phyloP scores from a whole-genome alignment of 2,113 vertebrate species.

The Phalacrocorax pelagicus region DNA sequence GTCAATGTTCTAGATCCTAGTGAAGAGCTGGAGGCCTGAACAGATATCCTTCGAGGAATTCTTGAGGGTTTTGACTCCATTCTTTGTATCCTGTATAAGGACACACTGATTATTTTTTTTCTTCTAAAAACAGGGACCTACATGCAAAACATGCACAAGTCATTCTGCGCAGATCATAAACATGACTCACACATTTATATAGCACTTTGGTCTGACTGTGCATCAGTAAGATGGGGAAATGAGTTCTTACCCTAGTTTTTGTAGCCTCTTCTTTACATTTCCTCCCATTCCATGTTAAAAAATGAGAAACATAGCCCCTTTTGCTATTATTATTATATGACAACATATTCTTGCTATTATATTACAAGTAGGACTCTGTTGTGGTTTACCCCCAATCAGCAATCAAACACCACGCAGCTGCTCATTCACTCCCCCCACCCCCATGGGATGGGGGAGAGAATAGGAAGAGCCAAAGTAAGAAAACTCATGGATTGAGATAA shows the following conservation, averaged over 20 bases:
- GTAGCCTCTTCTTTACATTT: not conserved
- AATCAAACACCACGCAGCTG: too few species aligned
- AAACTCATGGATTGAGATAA: too few species aligned
- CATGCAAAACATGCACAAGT: not conserved
- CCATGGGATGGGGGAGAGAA: too few species aligned
- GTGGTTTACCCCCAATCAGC: too few species aligned
- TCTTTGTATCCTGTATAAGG: constrained; percentile 59
- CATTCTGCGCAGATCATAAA: not conserved
- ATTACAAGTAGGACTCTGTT: not conserved
- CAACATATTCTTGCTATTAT: not conserved
- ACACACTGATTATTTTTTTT: constrained; percentile 27
- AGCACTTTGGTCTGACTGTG: not conserved
- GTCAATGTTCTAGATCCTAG: constrained; percentile 69
- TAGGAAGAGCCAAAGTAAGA: too few species aligned
- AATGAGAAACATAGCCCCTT: not conserved
- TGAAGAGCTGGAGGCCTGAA: constrained; percentile 80
- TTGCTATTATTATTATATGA: not conserved
- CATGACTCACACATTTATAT: not conserved
- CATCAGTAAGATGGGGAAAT: not conserved
- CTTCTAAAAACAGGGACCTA: not conserved
- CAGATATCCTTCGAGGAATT: constrained; percentile 83
- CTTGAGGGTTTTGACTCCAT: constrained; percentile 96
- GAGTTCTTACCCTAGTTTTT: not conserved
- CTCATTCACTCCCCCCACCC: too few species aligned
- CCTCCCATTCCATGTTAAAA: not conserved